A percentile compares a stretch with the other conserved stretches of the same genome.
Conservation (phyloP, 2,797 vertebrate species). For the Scolopax rusticola region DNA sequence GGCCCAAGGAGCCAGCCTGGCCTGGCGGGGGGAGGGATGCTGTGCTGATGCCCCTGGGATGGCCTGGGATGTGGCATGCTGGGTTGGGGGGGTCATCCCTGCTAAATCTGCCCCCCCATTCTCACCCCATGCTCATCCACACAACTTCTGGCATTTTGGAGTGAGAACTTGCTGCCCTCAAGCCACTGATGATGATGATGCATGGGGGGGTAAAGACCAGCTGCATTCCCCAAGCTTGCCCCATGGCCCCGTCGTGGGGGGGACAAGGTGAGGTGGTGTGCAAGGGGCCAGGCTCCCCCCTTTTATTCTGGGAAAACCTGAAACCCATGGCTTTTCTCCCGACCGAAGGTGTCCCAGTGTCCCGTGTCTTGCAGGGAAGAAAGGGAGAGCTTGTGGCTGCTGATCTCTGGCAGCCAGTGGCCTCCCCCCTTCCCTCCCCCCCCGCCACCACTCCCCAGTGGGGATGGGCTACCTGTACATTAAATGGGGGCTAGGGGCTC, state of each 20-base stretch:
- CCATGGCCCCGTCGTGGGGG: fast-evolving
- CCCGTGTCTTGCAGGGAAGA: not conserved
- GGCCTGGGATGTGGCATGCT: not conserved
- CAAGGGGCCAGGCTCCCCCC: not conserved
- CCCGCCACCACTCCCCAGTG: not conserved
- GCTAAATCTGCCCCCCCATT: not conserved
- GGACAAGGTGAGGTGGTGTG: not conserved
- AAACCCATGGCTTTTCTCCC: not conserved
- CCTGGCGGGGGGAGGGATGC: not conserved
- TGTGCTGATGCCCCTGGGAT: not conserved
- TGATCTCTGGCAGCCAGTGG: not conserved
- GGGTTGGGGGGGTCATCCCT: not conserved
- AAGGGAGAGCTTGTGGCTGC: not conserved
- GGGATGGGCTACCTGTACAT: slow-evolving; percentile 11
- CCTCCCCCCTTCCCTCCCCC: not conserved
- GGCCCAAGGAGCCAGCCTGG: not conserved
- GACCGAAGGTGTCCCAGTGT: slow-evolving; percentile 3
- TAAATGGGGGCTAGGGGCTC: not conserved
- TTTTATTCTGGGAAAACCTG: not conserved
- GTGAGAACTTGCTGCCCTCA: not conserved
- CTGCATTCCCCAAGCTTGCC: fast-evolving
- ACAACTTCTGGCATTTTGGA: fast-evolving
- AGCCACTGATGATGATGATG: not conserved
- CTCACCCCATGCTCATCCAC: fast-evolving
- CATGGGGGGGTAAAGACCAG: not conserved